Evolutionary conservation across 2,888 invertebrate genomes (phyloP).

Genomic region (Pseudeuparius sepicola): DNA sequence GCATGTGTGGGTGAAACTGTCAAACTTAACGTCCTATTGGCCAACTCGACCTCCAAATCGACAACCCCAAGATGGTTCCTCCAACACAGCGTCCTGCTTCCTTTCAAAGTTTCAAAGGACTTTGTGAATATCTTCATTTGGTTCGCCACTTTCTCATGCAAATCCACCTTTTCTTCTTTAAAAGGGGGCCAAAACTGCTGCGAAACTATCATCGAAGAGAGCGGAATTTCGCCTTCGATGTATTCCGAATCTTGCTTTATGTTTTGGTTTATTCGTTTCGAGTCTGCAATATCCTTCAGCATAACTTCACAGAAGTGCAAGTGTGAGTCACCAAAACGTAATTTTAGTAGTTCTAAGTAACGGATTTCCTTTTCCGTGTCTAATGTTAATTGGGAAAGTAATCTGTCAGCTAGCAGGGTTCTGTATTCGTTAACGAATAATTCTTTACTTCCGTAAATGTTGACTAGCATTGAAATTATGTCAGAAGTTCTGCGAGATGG

Average conservation of each 20-base stretch:
- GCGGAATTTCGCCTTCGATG: slow-evolving; percentile 44
- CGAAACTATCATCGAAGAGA: slow-evolving; percentile 85
- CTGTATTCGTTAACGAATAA: slow-evolving; percentile 97
- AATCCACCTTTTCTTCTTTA: slow-evolving; percentile 83
- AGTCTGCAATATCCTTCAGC: slow-evolving; percentile 95
- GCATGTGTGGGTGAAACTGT: slow-evolving; percentile 90
- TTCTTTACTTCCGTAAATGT: slow-evolving; percentile 97
- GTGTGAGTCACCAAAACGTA: slow-evolving; percentile 92
- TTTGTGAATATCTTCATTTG: slow-evolving; percentile 81
- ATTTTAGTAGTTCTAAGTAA: slow-evolving; percentile 86
- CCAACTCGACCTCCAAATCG: slow-evolving; percentile 80
- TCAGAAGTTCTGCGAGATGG: slow-evolving; percentile 61
- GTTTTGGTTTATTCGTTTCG: slow-evolving; percentile 81
- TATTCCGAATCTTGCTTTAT: slow-evolving; percentile 65
- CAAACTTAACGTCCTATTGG: slow-evolving; percentile 62
- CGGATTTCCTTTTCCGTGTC: slow-evolving; percentile 85
- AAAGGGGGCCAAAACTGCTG: slow-evolving; percentile 98
- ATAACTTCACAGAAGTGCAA: slow-evolving; percentile 91
- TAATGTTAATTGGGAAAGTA: slow-evolving; percentile 73
- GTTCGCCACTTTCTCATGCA: slow-evolving; percentile 69
- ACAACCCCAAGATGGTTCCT: slow-evolving; percentile 89
- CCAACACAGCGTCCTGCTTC: slow-evolving; percentile 89
- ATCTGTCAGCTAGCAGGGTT: slow-evolving; percentile 81
- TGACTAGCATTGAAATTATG: slow-evolving; percentile 96
- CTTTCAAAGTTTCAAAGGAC: slow-evolving; percentile 81